Evolutionary conservation across 2,113 vertebrate genomes (phyloP).

Genomic region (Mugil cephalus): DNA sequence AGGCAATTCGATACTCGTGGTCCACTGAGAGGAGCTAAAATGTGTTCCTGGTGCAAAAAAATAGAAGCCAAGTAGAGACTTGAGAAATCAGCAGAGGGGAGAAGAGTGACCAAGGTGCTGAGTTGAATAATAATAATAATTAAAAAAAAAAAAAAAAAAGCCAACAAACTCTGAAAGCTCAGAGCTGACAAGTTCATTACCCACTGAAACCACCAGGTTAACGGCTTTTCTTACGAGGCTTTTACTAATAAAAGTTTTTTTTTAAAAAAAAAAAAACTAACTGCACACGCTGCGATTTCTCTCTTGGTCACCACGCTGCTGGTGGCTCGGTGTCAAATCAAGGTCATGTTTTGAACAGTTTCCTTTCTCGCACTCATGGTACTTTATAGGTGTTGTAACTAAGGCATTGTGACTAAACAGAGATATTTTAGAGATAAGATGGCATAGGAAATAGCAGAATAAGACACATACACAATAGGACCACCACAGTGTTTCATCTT

Average conservation of each 20-base stretch:
- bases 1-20: slow-evolving; percentile 71
- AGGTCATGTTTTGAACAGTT: slow-evolving; percentile 69
- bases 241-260: slow-evolving; percentile 61
- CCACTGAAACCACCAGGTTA: slow-evolving; percentile 70
- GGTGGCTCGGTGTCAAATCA: slow-evolving; percentile 55
- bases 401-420: slow-evolving; percentile 44
- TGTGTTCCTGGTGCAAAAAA: slow-evolving; percentile 73
- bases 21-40: slow-evolving; percentile 76
- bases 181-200: slow-evolving; percentile 83
- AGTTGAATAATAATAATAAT: slow-evolving; percentile 83
- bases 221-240: slow-evolving; percentile 72
- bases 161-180: slow-evolving; percentile 67
- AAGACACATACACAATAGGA: too few relatives aligned
- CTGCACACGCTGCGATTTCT: slow-evolving; percentile 70
- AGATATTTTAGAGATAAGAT: slow-evolving; percentile 37
- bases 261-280: too few relatives aligned
- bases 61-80: slow-evolving; percentile 70
- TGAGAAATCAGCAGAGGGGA: slow-evolving; percentile 72
- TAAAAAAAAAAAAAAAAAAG: slow-evolving; percentile 66
- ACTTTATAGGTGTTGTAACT: slow-evolving; percentile 40
- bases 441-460: slow-evolving; percentile 37
- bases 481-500: too few relatives aligned
- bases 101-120: slow-evolving; percentile 66
- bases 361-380: slow-evolving; percentile 17
- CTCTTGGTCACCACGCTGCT: slow-evolving; percentile 34